A percentile compares a stretch with the other conserved stretches of the same genome.
These are phyloP conservation scores for Philaethria dido DNA, from an alignment of 2,888 invertebrate genomes.

Conservation along the genomic window DNA sequence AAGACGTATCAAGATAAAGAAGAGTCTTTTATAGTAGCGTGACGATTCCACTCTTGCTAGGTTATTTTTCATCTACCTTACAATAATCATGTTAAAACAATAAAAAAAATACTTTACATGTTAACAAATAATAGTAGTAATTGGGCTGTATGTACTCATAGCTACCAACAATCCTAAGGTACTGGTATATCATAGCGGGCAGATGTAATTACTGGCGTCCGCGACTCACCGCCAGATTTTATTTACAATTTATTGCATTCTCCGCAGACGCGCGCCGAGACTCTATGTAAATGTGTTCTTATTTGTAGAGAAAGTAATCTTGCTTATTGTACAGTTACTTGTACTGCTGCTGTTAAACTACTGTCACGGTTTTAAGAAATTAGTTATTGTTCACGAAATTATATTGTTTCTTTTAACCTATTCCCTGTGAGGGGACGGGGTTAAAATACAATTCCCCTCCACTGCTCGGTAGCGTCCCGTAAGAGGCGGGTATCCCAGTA, in stretches of 20 bases:
- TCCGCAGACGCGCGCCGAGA: constrained; percentile 16
- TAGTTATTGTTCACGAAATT: neutral
- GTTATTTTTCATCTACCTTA: too few species aligned
- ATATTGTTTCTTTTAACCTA: too few species aligned
- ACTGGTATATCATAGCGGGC: neutral
- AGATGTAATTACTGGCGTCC: neutral
- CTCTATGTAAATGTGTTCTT: constrained; percentile 20
- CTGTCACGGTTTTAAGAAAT: neutral
- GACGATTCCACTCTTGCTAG: too few species aligned
- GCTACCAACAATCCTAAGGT: neutral
- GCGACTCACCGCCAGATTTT: constrained; percentile 21
- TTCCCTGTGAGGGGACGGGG: too few species aligned
- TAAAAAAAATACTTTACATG: too few species aligned
- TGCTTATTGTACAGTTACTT: constrained; percentile 14
- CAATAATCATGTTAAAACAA: too few species aligned
- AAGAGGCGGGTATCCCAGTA: too few species aligned
- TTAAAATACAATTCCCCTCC: too few species aligned
- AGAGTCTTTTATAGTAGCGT: too few species aligned
- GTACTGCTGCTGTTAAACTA: neutral
- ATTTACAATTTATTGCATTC: constrained; percentile 26
- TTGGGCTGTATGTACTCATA: neutral
- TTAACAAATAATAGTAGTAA: neutral
- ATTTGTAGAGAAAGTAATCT: constrained; percentile 26
- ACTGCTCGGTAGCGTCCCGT: too few species aligned
- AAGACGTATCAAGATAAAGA: too few species aligned